A percentile compares a stretch with the other conserved stretches of the same genome.
Conservation (phyloP, 2,113 vertebrate species). For the Ranitomeya variabilis region DNA sequence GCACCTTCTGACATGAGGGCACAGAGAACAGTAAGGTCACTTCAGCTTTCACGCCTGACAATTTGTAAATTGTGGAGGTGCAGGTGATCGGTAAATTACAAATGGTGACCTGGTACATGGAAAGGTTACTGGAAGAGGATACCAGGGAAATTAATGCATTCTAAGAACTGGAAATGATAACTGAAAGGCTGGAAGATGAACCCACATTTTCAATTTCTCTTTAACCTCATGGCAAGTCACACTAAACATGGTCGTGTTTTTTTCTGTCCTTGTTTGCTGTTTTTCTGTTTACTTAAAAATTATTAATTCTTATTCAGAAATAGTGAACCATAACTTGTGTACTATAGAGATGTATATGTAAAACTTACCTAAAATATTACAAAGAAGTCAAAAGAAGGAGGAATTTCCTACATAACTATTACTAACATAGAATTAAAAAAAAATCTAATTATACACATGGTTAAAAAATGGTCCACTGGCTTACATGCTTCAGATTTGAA, state of each 20-base stretch:
- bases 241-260: background rate
- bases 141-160: conserved; percentile 17
- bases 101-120: conserved; percentile 26
- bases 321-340: background rate
- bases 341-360: background rate
- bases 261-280: background rate
- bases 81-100: conserved; percentile 37
- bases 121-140: conserved; percentile 1
- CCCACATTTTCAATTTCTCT: conserved; percentile 21
- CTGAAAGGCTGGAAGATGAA: background rate
- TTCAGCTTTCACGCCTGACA: conserved; percentile 7
- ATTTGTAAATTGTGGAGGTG: conserved; percentile 24
- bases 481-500: too few species aligned
- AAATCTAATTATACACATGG: too few species aligned
- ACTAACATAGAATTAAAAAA: too few species aligned
- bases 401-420: too few species aligned
- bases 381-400: too few species aligned
- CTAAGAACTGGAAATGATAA: background rate
- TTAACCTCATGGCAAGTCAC: background rate
- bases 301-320: background rate
- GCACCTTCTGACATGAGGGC: conserved; percentile 17
- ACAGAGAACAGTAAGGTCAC: conserved; percentile 22
- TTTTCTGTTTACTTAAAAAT: background rate
- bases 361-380: background rate
- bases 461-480: too few species aligned